A percentile compares a stretch with the other conserved stretches of the same genome.
These are phyloP conservation scores for Cyprinodon diabolis DNA, from an alignment of 2,797 vertebrate species.

Conservation along the genomic window DNA sequence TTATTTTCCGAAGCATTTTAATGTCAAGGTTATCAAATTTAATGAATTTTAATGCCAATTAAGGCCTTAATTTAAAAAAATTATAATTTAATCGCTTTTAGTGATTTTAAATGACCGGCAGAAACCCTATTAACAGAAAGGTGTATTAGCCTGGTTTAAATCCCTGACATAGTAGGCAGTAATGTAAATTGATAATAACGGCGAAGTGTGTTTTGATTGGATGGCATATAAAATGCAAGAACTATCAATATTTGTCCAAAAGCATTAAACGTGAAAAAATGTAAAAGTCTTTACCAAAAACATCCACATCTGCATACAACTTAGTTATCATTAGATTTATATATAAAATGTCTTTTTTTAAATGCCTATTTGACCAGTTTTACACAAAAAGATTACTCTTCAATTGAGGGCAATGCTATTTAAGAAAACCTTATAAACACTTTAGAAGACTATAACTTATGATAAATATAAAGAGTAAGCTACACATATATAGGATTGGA, in stretches of 20 bases:
- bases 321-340: neutral
- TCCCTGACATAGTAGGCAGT: slow-evolving; percentile 28
- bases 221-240: slow-evolving; percentile 31
- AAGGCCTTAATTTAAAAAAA: too few relatives aligned
- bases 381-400: neutral
- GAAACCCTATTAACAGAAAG: slow-evolving; percentile 5
- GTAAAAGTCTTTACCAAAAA: neutral
- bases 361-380: neutral
- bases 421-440: neutral
- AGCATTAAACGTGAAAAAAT: neutral
- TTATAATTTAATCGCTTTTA: too few relatives aligned
- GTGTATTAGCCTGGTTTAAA: slow-evolving; percentile 21
- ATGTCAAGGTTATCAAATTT: too few relatives aligned
- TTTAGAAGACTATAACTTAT: neutral
- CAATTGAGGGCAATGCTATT: neutral
- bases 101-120: too few relatives aligned
- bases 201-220: slow-evolving; percentile 56
- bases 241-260: neutral
- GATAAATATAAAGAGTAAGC: neutral
- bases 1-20: too few relatives aligned
- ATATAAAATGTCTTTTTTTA: neutral
- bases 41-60: too few relatives aligned
- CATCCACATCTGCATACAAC: neutral
- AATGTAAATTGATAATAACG: slow-evolving; percentile 50
- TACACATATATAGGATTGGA: neutral